Base-by-base conservation (phyloP, 2,113 vertebrate species). In the Parus major region DNA sequence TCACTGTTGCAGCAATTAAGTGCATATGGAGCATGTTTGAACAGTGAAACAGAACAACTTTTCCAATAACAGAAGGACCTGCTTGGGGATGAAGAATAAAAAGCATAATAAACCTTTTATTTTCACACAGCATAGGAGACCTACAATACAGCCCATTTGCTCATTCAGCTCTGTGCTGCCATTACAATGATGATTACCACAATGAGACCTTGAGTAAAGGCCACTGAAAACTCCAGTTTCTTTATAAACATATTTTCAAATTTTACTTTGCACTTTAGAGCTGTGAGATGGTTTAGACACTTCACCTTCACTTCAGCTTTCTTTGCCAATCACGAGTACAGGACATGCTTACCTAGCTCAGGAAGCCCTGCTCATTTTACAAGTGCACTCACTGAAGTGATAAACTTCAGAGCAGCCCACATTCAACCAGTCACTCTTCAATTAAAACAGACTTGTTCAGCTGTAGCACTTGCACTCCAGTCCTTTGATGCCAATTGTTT, bases 11-110 rank as follows among this genome's bases (percentile, higher is more conserved):
- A 76, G 49, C 24, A 39, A 35, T 46, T 71, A 68, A 47, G 28
- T 35, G 25, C 25, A 24, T 9, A 44, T 0, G 0, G 49, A 82
- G 7, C 27, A 47, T 0, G 1, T 57, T 6, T 57, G 55, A 85
- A 85, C 0, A 13, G 35, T 4, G 5, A 73, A 86, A 88, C 29
- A 82, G 42, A 91, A 23, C 12, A 10, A 59, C 55, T 90, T 55
- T 44, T 52, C 57, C 11, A 39, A 1, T 35, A 90, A 50, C 52
- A 78, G 31, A 7, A 47, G 10, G 39, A 87, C 33, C 36, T 65
- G 41, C 46, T 77, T 2, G 5, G 52, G 0, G 0, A 57, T 4
- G 61, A 83, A 31, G n/a, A 64, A 31, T 9, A 75, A 15, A 6
- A 82, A 65, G 15, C 41, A 49, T 8, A 89, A 64, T 11, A 79